These are phyloP conservation scores for Neuroscelio doddi DNA, from an alignment of 2,888 invertebrate genomes.

Conservation along the genomic window DNA sequence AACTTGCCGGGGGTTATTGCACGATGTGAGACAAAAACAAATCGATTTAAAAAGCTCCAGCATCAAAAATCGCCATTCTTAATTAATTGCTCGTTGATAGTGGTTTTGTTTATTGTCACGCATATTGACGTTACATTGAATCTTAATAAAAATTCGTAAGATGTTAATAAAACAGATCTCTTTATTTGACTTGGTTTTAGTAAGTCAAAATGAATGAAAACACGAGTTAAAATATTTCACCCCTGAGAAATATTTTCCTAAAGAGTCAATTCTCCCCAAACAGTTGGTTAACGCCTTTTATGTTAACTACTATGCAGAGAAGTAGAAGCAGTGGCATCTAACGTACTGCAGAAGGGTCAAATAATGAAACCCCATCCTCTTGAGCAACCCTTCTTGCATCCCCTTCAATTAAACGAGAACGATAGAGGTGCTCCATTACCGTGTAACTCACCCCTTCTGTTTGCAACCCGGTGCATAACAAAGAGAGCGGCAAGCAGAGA, in stretches of 20 bases:
- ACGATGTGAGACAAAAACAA: slow-evolving; percentile 22
- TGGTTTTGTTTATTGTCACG: too few relatives aligned
- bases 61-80: too few relatives aligned
- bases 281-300: slow-evolving; percentile 43
- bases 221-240: slow-evolving; percentile 23
- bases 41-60: slow-evolving; percentile 1
- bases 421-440: slow-evolving; percentile 47
- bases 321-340: slow-evolving; percentile 27
- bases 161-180: not conserved
- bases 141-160: not conserved
- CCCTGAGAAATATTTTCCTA: slow-evolving; percentile 33
- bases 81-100: too few relatives aligned
- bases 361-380: slow-evolving; percentile 43
- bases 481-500: slow-evolving; percentile 29
- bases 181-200: not conserved
- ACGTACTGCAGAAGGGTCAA: slow-evolving; percentile 41
- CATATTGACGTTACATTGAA: too few relatives aligned
- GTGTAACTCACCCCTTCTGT: slow-evolving; percentile 49
- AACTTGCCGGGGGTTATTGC: slow-evolving; percentile 39
- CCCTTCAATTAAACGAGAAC: slow-evolving; percentile 52
- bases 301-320: slow-evolving; percentile 17
- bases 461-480: slow-evolving; percentile 39
- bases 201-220: slow-evolving; percentile 13
- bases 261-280: slow-evolving; percentile 42
- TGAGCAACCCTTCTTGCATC: slow-evolving; percentile 33